phyloP scores from a whole-genome alignment of 2,888 invertebrate genomes.

The Poecilus cupreus region DNA sequence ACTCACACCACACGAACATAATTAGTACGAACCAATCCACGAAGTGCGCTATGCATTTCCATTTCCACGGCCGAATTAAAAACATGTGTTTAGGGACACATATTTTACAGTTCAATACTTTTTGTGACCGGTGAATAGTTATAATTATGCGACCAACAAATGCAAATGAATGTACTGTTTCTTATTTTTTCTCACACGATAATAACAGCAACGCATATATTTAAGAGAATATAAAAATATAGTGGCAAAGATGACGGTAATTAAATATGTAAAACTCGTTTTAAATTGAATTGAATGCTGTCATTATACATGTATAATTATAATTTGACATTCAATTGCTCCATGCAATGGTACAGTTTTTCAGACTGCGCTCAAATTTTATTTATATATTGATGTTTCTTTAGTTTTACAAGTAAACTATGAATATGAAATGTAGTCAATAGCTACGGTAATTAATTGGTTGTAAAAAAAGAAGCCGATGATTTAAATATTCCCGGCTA shows the following conservation, averaged over 20 bases:
- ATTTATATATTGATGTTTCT: too few relatives aligned
- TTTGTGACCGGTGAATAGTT: slow-evolving; percentile 14
- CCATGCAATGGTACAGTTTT: not conserved
- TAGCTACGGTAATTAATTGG: too few relatives aligned
- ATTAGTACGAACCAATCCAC: slow-evolving; percentile 47
- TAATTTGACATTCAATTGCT: slow-evolving; percentile 9
- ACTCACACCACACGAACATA: slow-evolving; percentile 39
- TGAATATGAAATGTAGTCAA: too few relatives aligned
- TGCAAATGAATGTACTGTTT: slow-evolving; percentile 5
- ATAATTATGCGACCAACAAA: slow-evolving; percentile 24
- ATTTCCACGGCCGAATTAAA: slow-evolving; percentile 43
- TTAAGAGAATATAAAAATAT: not conserved
- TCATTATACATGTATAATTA: not conserved
- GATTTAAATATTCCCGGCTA: slow-evolving; percentile 25
- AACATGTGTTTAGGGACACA: slow-evolving; percentile 40
- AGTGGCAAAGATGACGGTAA: not conserved
- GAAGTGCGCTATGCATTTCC: slow-evolving; percentile 34
- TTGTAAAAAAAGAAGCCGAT: slow-evolving; percentile 20
- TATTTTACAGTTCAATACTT: slow-evolving; percentile 26
- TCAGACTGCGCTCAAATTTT: too few relatives aligned
- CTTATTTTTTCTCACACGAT: not conserved
- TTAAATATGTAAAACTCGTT: slow-evolving; percentile 9
- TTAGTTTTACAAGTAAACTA: too few relatives aligned
- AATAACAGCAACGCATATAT: not conserved
- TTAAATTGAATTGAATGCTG: slow-evolving; percentile 13